These are phyloP conservation scores for Bergia puertoricense DNA, from an alignment of 92 coral and sea anemone genomes.

Conservation along the genomic window DNA sequence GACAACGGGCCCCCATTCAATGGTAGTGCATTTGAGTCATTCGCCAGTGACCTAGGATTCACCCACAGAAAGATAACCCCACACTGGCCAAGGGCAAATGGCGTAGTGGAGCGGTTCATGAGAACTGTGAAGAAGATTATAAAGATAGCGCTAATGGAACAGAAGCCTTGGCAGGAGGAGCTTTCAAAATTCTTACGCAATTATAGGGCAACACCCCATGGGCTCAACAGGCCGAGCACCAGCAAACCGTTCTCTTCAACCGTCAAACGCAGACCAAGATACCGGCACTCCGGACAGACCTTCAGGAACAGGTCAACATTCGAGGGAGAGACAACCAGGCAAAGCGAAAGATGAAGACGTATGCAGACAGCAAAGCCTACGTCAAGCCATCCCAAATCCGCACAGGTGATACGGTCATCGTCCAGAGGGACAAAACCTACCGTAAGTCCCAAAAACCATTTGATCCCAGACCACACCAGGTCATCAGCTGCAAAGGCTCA, in stretches of 20 bases:
- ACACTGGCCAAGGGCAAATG: slow-evolving; percentile 65
- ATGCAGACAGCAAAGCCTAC: no score
- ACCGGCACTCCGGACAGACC: slow-evolving; percentile 17
- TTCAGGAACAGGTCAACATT: not conserved
- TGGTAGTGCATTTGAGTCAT: slow-evolving; percentile 42
- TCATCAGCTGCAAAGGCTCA: slow-evolving; percentile 1
- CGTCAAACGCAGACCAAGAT: slow-evolving; percentile 62
- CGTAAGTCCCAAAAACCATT: slow-evolving; percentile 2
- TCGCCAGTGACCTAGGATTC: slow-evolving; percentile 54
- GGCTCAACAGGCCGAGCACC: slow-evolving; percentile 63
- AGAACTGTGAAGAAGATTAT: slow-evolving; percentile 57
- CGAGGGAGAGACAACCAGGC: not conserved
- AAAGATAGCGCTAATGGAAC: slow-evolving; percentile 55
- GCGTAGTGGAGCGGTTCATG: slow-evolving; percentile 68
- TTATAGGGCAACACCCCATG: slow-evolving; percentile 71
- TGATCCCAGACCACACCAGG: not conserved
- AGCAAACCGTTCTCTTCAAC: slow-evolving; percentile 51
- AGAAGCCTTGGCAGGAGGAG: slow-evolving; percentile 55
- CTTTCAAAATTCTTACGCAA: slow-evolving; percentile 53
- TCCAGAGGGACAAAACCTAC: slow-evolving; percentile 4
- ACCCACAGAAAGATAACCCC: slow-evolving; percentile 64
- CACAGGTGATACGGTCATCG: not conserved
- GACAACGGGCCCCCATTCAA: slow-evolving; percentile 70
- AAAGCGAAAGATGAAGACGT: no score
- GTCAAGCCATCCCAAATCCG: no score